phyloP scores from a whole-genome alignment of 2,888 invertebrate species.

The Pheosia gnoma region DNA sequence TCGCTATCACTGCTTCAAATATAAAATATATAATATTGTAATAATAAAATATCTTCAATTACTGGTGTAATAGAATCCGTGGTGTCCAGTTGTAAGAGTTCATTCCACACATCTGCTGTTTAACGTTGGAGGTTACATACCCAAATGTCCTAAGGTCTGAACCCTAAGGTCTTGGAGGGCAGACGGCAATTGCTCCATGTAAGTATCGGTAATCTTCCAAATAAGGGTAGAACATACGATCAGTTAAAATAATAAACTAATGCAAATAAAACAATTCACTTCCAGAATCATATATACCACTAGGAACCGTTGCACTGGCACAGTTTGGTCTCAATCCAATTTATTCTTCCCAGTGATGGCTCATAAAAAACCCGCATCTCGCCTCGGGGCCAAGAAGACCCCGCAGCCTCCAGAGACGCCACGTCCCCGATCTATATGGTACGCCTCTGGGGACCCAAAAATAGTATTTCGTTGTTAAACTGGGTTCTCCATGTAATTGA shows the following conservation, averaged over 20 bases:
- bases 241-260: not conserved
- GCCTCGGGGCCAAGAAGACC: slow-evolving; percentile 19
- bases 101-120: no score
- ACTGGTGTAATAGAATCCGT: no score
- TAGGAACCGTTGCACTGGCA: not conserved
- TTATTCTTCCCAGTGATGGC: slow-evolving; percentile 43
- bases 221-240: no score
- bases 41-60: no score
- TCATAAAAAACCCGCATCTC: slow-evolving; percentile 40
- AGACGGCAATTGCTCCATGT: no score
- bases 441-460: not conserved
- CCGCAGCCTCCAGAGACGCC: not conserved
- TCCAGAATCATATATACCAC: not conserved
- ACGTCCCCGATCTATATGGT: not conserved
- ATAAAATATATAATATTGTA: no score
- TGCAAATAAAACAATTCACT: not conserved
- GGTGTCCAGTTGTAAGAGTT: no score
- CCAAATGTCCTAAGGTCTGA: no score
- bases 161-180: no score
- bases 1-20: no score
- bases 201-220: no score
- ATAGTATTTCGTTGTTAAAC: not conserved
- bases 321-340: slow-evolving; percentile 49
- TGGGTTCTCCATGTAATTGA: not conserved
- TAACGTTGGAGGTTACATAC: no score